Evolutionary conservation across 2,888 invertebrate species (phyloP), one percentile per base, ranked within the genome.

Genomic region (Galerucella nymphaeae): DNA sequence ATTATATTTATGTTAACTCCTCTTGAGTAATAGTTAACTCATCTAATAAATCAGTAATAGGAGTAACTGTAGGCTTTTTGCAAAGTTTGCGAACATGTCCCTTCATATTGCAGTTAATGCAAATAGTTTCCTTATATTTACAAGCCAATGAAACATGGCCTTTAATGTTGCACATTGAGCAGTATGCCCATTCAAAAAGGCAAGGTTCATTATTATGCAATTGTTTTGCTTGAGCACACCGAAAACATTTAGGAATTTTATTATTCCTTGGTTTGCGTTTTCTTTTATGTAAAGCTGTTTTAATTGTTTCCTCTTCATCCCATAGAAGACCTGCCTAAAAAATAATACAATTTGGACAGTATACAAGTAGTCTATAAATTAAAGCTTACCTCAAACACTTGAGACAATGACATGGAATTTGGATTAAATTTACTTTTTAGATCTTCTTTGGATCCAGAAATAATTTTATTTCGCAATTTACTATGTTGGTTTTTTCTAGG

Each of bases 51-150:
- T 14, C 14, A n/a, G 48, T 48, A n/a, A 48, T n/a, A n/a, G 48
- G n/a, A n/a, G n/a, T n/a, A 48, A n/a, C 57, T 23, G 20, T 2
- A 57, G 57, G 14, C 23, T 50, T 53, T 18, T 64, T 64, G 16
- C 76, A 76, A 58, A 76, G 50, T 50, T 69, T 76, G 18, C 50
- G 42, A 59, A 76, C 53, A 30, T 74, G 76, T 61, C 76, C 76
- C 20, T 58, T 50, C n/a, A 23, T 38, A n/a, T 64, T 14, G 45
- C 76, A 76, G 14, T 73, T 72, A 42, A 73, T 61, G 48, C 76
- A 76, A 55, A 16, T 41, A 3, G 64, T n/a, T 4, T 74, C 71
- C 50, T 74, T 74, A 50, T 76, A 76, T 61, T 76, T 76, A 53
- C 76, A 76, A 57, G 74, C 74, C 45, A 63, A 20, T 48, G 66